phyloP scores from a whole-genome alignment of 2,888 invertebrate genomes.

The Zootermopsis nevadensis region DNA sequence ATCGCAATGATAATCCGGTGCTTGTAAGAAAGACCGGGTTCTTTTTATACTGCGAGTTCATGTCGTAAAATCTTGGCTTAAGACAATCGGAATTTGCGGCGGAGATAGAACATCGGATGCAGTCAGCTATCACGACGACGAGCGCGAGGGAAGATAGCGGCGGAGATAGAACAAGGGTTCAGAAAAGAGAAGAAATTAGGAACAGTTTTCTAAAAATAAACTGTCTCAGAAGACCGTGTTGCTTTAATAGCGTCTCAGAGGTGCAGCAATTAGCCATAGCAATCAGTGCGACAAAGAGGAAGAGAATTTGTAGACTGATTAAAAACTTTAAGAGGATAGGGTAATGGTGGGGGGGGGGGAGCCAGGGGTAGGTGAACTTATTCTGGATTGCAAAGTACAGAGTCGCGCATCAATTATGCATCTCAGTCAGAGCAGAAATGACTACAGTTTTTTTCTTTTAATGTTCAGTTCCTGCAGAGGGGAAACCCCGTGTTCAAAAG shows the following conservation, averaged over 20 bases:
- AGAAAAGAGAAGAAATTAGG: slow-evolving; percentile 52
- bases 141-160: background rate
- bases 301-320: slow-evolving; percentile 48
- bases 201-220: slow-evolving; percentile 58
- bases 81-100: background rate
- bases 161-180: slow-evolving; percentile 18
- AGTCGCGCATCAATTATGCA: too few species aligned
- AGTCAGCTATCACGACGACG: background rate
- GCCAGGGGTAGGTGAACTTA: slow-evolving; percentile 5
- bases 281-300: slow-evolving; percentile 46
- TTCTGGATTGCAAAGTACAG: too few species aligned
- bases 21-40: background rate
- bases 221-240: slow-evolving; percentile 53
- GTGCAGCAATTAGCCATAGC: slow-evolving; percentile 60
- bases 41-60: slow-evolving; percentile 17
- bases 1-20: background rate
- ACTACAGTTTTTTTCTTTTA: too few species aligned
- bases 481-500: too few species aligned
- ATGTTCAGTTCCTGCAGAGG: too few species aligned
- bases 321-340: slow-evolving; percentile 50
- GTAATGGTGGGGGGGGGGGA: slow-evolving; percentile 13
- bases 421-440: too few species aligned
- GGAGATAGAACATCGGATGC: background rate
- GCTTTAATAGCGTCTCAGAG: slow-evolving; percentile 59
- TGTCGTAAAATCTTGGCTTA: slow-evolving; percentile 1